Evolutionary conservation across 1,140 invertebrate species (phyloP), one percentile per base, ranked within the genome.

Genomic region (Eriosoma lanigerum): DNA sequence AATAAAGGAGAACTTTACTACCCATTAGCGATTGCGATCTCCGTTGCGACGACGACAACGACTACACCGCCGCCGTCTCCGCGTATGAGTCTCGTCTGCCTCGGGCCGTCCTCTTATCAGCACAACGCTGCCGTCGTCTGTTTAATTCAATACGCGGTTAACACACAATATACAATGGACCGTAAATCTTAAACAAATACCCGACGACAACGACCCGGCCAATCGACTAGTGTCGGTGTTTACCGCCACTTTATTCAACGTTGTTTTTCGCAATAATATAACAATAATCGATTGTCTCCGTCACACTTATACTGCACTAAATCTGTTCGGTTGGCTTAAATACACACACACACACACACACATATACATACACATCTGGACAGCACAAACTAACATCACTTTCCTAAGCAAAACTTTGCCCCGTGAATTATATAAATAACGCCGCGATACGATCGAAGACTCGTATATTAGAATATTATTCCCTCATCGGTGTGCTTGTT

Each of bases 1-100:
- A 62, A 78, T 62, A 78, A 78, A 78, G 75, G 75, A 78, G 56
- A 78, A 78, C 75, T 78, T 78, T 78, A 78, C 75, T 62, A 78
- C 44, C 75, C 75, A 78, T 78, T 78, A 78, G 75, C 75, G 75
- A 78, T 78, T 26, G 56, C 56, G 17, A 78, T 78, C 75, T 78
- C 2, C 56, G 32, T 24, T 38, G 46, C 21, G 15, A 46, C 38
- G 9, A 70, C 44, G n/a, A 50, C 46, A 6, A 58, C 50, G 26
- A 54, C 29, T 9, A 38, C 17, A 32, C 38, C 12, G 32, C 72
- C 52, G 72, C 72, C 32, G 54, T 56, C 52, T 52, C 72, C 32
- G 54, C 38, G 29, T 44, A 78, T 6, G 38, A 44, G 19, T 38
- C n/a, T 46, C 46, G 73, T 76, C 32, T n/a, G 72, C 52, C n/a